Base-by-base conservation (phyloP, 2,888 invertebrate species). In the Drosophila vallismaia region DNA sequence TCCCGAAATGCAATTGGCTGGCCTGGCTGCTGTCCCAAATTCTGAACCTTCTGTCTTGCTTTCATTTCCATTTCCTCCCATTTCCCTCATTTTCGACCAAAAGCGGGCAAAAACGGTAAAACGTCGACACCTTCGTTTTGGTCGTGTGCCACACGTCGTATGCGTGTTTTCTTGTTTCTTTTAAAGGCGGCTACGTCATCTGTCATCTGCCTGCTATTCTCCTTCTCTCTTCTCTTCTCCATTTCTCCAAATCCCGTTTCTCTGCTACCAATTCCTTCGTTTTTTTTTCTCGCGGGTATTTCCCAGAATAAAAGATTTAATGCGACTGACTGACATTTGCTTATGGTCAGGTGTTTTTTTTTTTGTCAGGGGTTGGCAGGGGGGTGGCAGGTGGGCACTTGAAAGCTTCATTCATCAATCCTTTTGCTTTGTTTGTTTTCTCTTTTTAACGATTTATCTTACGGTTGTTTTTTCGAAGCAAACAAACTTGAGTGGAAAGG, bases 111-210 rank as follows among this genome's bases (percentile, higher is more conserved):
- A 57, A 4, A 7, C 52, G 40, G 19, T 19, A 19, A 19, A 19
- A 7, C 64, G 58, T 75, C 63, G 63, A 62, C 75, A 70, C 71
- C 55, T 68, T 73, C 58, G 28, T 60, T 68, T 71, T 76, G 66
- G 75, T 86, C 78, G 80, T 86, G 83, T 77, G 75, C 66, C 86
- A 79, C 79, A 79, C 67, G 81, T 74, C 80, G 82, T 83, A 83
- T 86, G 83, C 76, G 83, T 86, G 86, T 78, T 81, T 77, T 63
- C 75, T 83, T 83, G 86, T 78, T 81, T 77, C 67, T 74, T 81
- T 79, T 78, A 60, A 57, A 57, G 49, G 70, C 68, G 81, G 75
- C 84, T 81, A 86, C 81, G 86, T 84, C 86, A 83, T 83, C 73
- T 73, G 72, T 76, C 83, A 80, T 79, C 76, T 85, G 71, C 80